Evolutionary conservation across 2,113 vertebrate species (phyloP), one percentile per base, ranked within the genome.

Genomic region (Centropus unirufus): DNA sequence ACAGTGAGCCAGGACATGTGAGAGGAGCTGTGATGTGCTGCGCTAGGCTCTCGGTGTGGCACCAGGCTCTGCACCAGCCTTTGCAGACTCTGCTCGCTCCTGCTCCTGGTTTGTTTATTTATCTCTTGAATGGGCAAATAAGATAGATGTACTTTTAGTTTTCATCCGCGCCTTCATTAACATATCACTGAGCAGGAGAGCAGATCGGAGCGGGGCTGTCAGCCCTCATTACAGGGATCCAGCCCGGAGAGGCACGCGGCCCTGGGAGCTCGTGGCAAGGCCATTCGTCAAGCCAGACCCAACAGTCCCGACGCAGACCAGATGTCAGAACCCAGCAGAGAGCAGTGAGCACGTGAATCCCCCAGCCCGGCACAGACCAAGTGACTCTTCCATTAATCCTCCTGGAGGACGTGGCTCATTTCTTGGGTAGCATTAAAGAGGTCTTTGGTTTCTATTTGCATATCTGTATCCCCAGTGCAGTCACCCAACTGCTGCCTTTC

Each of bases 211-310:
- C 5, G 5, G 52, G 27, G 36, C 62, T 81, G 73, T 81, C 82
- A 87, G 81, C 6, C 55, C 49, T 62, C 69, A 23, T 89, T 62
- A 64, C 26, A 36, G 73, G 63, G n/a, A 86, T 66, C 32, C 76
- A 83, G 67, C 72, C 83, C 80, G 9, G n/a, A 26, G 73, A 66
- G 54, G 61, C 13, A 9, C 0, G 5, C 1, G n/a, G 74, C 73
- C 40, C 57, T 57, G 57, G 91, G 63, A 81, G 49, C 49, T 83
- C 0, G 0, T 51, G 81, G 68, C 16, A 21, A 11, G 46, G 12
- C 89, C 79, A 90, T 85, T 78, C 82, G 6, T 92, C 89, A 78
- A 27, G 11, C 46, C 74, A 74, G 36, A 61, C 46, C 55, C 64
- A 36, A 42, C 62, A 36, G 70, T 87, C 75, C 82, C 79, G 0